Conservation (phyloP, 2,888 invertebrate species). For the Pantelozetes paolii region DNA sequence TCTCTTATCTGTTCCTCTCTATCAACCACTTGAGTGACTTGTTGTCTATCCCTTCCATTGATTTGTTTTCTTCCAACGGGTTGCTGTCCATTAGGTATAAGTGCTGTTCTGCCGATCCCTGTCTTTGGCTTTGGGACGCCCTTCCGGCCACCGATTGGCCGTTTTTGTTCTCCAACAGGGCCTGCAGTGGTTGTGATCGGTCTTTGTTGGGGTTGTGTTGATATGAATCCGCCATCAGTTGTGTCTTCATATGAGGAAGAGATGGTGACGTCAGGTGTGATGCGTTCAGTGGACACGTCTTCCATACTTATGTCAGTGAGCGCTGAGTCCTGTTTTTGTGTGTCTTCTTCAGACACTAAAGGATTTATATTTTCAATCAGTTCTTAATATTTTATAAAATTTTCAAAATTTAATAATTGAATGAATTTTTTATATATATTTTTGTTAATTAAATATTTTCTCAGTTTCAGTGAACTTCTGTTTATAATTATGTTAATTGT, state of each 20-base stretch:
- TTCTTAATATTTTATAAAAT: background rate
- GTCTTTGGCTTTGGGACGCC: background rate
- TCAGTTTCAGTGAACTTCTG: no score
- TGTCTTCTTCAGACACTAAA: background rate
- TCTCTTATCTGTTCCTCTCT: background rate
- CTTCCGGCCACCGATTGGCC: background rate
- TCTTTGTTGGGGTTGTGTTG: slow-evolving; percentile 3
- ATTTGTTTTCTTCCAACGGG: background rate
- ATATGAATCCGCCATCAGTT: slow-evolving; percentile 17
- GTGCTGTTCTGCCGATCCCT: background rate
- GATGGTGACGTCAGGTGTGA: background rate
- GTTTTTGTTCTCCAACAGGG: background rate
- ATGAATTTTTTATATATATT: no score
- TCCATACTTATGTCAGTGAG: slow-evolving; percentile 8
- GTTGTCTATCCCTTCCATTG: slow-evolving; percentile 3
- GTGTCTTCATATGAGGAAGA: background rate
- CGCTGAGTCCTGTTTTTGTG: background rate
- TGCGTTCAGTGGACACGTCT: slow-evolving; percentile 15
- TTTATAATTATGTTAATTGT: no score
- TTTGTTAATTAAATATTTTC: no score
- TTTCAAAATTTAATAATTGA: no score
- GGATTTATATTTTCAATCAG: background rate
- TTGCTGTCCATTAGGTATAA: no score
- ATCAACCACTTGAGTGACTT: background rate
- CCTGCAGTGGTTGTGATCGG: background rate